phyloP scores from a whole-genome alignment of 1,140 invertebrate genomes.

The Drosophila subobscura region DNA sequence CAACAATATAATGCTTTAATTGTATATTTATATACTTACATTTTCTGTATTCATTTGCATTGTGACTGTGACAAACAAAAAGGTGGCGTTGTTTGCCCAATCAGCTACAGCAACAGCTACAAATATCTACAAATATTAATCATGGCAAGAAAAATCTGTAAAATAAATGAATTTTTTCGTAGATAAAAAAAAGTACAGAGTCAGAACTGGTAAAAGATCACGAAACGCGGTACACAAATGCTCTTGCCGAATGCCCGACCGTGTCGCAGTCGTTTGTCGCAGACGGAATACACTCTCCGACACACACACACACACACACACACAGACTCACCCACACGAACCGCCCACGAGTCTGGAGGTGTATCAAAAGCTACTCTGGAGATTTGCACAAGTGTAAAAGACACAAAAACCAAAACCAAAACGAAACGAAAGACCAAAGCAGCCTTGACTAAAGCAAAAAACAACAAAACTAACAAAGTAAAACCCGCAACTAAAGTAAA shows the following conservation, averaged over 20 bases:
- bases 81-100: slow-evolving; percentile 28
- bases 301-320: slow-evolving; percentile 17
- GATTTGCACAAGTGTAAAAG: slow-evolving; percentile 76
- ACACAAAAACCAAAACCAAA: slow-evolving; percentile 29
- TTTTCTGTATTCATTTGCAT: slow-evolving; percentile 41
- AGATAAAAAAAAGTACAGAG: slow-evolving; percentile 55
- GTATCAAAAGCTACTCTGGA: slow-evolving; percentile 52
- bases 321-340: slow-evolving; percentile 3
- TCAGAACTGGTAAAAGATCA: slow-evolving; percentile 71
- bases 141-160: slow-evolving; percentile 45
- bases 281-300: slow-evolving; percentile 43
- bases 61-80: slow-evolving; percentile 30
- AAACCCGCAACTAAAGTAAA: slow-evolving; percentile 40
- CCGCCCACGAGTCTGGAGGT: slow-evolving; percentile 39
- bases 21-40: slow-evolving; percentile 32
- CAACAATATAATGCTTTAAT: slow-evolving; percentile 28
- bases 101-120: slow-evolving; percentile 9
- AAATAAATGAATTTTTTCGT: slow-evolving; percentile 53
- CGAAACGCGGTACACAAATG: slow-evolving; percentile 60
- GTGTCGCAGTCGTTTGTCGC: slow-evolving; percentile 41
- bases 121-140: slow-evolving; percentile 20
- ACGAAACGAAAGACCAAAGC: slow-evolving; percentile 22
- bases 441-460: slow-evolving; percentile 40
- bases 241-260: slow-evolving; percentile 1
- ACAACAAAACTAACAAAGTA: not conserved